phyloP scores from a whole-genome alignment of 1,140 invertebrate species.

The Campoletis sonorensis region DNA sequence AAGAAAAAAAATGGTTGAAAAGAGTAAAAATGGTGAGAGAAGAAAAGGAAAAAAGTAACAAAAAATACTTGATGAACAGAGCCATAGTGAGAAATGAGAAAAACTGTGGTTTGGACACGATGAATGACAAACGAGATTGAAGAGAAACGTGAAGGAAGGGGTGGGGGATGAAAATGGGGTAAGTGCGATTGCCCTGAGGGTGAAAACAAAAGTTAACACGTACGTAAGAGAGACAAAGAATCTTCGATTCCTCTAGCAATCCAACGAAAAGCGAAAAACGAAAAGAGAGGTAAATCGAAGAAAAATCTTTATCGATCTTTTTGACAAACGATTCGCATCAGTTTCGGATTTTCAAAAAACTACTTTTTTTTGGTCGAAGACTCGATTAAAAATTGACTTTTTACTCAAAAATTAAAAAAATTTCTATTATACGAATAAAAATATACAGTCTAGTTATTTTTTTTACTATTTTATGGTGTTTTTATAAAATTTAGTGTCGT shows the following conservation, averaged over 20 bases:
- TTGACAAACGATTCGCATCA: no score
- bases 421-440: no score
- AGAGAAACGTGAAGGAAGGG: not conserved
- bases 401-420: no score
- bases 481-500: no score
- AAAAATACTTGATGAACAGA: not conserved
- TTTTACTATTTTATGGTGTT: no score
- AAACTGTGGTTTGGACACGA: not conserved
- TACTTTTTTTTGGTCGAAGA: no score
- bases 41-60: not conserved
- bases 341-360: no score
- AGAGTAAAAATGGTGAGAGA: no score
- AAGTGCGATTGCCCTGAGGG: not conserved
- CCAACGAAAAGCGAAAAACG: not conserved
- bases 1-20: no score
- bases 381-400: no score
- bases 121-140: not conserved
- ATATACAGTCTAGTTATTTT: no score
- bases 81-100: conserved; percentile 5
- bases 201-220: not conserved
- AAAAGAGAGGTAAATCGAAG: not conserved
- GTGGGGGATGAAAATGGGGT: not conserved
- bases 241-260: not conserved
- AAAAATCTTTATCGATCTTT: not conserved
- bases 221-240: not conserved